Evolutionary conservation across 2,113 vertebrate species (phyloP).

Genomic region (Alethe castanea): DNA sequence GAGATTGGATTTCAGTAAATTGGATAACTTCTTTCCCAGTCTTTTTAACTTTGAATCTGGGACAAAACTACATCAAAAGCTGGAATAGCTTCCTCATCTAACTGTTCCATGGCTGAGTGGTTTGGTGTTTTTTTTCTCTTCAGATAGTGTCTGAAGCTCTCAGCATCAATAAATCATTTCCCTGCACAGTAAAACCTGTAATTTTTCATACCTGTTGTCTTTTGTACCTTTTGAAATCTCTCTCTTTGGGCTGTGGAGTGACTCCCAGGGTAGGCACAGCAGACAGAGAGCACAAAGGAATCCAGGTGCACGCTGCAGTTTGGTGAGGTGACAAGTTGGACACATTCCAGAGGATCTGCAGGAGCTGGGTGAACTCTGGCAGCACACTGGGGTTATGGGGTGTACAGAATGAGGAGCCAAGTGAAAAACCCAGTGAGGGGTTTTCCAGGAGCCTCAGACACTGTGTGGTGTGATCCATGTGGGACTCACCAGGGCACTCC

Average conservation of each 20-base stretch:
- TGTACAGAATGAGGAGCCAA: not conserved
- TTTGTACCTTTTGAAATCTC: not conserved
- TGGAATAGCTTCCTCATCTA: not conserved
- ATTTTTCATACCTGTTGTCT: not conserved
- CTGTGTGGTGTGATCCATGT: accelerated
- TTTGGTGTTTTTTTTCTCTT: not conserved
- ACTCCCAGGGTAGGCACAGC: not conserved
- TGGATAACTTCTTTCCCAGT: conserved; percentile 54
- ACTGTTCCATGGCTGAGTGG: not conserved
- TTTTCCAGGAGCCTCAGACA: accelerated
- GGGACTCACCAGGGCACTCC: not conserved
- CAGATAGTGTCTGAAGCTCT: not conserved
- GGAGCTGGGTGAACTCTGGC: not conserved
- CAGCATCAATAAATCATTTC: not conserved
- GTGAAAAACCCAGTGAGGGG: not conserved
- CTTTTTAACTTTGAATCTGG: conserved; percentile 51
- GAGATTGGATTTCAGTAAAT: conserved; percentile 53
- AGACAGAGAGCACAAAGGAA: not conserved
- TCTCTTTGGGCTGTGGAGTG: not conserved
- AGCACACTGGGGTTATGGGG: not conserved
- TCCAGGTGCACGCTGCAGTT: not conserved
- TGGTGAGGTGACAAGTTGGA: not conserved
- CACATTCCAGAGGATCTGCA: not conserved
- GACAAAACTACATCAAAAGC: conserved; percentile 24
- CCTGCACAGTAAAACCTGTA: not conserved